phyloP scores from a whole-genome alignment of 2,888 invertebrate species.

The Tuberolachnus salignus region DNA sequence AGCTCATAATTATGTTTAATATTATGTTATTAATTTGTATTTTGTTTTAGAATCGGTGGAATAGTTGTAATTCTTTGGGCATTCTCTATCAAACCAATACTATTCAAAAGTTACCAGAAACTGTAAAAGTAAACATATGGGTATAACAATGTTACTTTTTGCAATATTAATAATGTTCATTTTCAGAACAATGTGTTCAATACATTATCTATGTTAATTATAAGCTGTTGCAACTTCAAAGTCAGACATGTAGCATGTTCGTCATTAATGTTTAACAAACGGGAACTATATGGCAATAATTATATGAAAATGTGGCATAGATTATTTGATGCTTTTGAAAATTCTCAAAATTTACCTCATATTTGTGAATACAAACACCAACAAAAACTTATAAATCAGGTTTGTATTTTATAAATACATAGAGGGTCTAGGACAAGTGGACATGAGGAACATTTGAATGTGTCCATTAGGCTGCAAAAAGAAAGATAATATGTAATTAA shows the following conservation, averaged over 20 bases:
- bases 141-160: neutral
- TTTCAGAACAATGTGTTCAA: conserved; percentile 70
- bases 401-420: conserved; percentile 58
- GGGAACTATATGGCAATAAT: conserved; percentile 71
- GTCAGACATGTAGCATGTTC: conserved; percentile 86
- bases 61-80: conserved; percentile 48
- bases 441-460: too few species aligned
- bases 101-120: conserved; percentile 42
- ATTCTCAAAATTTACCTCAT: conserved; percentile 78
- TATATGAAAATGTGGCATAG: conserved; percentile 73
- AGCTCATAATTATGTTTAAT: neutral
- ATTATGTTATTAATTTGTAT: neutral
- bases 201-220: conserved; percentile 71
- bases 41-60: conserved; percentile 47
- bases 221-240: conserved; percentile 82
- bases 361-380: conserved; percentile 85
- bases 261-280: conserved; percentile 72
- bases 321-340: conserved; percentile 76
- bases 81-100: conserved; percentile 37
- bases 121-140: conserved; percentile 13
- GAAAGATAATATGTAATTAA: too few species aligned
- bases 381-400: conserved; percentile 83
- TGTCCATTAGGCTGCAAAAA: too few species aligned
- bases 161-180: neutral
- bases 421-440: too few species aligned